Evolutionary conservation across 1,140 invertebrate species (phyloP), one percentile per base, ranked within the genome.

Genomic region (Harlomillsia oculata): DNA sequence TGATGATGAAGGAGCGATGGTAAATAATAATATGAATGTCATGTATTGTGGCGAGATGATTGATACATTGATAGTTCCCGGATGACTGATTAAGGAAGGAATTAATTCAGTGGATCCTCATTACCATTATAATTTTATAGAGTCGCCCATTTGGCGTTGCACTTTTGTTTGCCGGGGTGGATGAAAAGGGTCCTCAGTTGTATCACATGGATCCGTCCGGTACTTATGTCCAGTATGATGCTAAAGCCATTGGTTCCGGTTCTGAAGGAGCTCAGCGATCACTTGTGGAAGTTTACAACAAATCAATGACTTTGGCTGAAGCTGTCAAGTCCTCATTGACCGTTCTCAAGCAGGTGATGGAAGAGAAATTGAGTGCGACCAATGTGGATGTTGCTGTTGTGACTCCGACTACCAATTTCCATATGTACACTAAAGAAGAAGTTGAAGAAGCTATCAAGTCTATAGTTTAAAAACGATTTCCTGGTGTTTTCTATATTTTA

Each of bases 281-380:
- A 63, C 78, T 96, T 43, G 87, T 94, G 75, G 87, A 91, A 73
- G 76, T 80, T 34, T 90, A 85, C 72, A 80, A 89, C 67, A 87
- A 87, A 86, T 87, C 89, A 11, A 93, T 99, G 85, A 94, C 87
- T 0, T 72, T 99, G n/a, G 83, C 89, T 58, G 94, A 98, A 76
- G 96, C 95, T 14, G 84, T 91, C 51, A 94, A 92, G 68, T 72
- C 87, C 30, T 84, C 91, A 2, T 73, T 99, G 14, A 92, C 86
- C 8, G 99, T 98, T 68, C 73, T 99, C 2, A 99, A 99, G 70
- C 95, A 99, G 77, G 95, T 99, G 0, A 99, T 99, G 97, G 97
- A 99, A 72, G 97, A 99, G 72, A 99, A 98, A 74, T 72, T 99
- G 0, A 97, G 88, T 62, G 88, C 91, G 26, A 91, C 85, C 30